Base-by-base conservation (phyloP, 2,113 vertebrate genomes). In the Lepus timidus region DNA sequence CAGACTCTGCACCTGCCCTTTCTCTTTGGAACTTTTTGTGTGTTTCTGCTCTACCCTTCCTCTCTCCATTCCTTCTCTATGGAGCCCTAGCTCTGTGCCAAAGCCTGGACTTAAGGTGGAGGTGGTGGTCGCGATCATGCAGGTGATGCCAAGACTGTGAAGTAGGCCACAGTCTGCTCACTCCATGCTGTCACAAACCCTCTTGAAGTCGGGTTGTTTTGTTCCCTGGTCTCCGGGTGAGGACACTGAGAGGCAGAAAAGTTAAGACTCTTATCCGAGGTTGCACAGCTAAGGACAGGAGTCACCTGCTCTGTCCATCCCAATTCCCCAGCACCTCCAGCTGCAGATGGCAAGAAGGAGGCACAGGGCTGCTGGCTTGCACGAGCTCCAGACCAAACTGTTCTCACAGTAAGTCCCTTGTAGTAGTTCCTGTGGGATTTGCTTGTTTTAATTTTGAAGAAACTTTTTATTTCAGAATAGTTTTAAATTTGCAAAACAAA, bases 241-340 rank as follows among this genome's bases (percentile, higher is more conserved):
- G n/a, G 23, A 85, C 67, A 88, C 52, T 62, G 71, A 96, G 61
- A 75, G 91, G 33, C 84, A 79, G 79, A 93, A 61, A 91, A 3
- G 33, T 65, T 49, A 74, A 76, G 10, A 29, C 49, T 83, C 17
- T 36, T 75, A 7, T 85, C 39, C 76, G 68, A 68, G 55, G 49
- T 85, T 65, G 67, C 79, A 82, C 11, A 74, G 49, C 52, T 31
- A 2, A 36, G 36, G 36, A 36, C 36, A 36, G 36, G 36, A 36
- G 36, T 3, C 36, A 36, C 36, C 36, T 36, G 36, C 36, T 36
- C 36, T 36, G 36, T 36, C 36, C 36, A 36, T 36, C 36, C 36
- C 36, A 36, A 36, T 36, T 36, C 36, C 36, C 36, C 36, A 36
- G 36, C 36, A 36, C 36, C 36, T 36, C 36, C 3, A 36, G 36